A percentile compares a stretch with the other conserved stretches of the same genome.
Conservation (phyloP, 2,888 invertebrate species). For the Leptogaster cylindrica region DNA sequence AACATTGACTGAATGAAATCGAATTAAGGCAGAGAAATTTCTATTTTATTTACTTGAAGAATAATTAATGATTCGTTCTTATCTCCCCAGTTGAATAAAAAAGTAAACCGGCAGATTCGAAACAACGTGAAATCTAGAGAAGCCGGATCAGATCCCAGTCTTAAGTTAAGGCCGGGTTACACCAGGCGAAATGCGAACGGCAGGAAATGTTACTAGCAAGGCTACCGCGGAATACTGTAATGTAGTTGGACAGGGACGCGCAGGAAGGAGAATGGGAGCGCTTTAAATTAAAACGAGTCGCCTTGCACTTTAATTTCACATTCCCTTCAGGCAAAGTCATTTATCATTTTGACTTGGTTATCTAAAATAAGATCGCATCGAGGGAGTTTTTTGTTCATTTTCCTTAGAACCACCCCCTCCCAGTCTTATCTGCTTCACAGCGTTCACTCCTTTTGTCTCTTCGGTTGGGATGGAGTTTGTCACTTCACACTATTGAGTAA, state of each 20-base stretch:
- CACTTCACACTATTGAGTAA: constrained; percentile 21
- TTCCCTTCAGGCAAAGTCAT: constrained; percentile 48
- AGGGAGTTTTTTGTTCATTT: constrained; percentile 42
- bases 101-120: background rate
- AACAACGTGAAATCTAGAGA: constrained; percentile 28
- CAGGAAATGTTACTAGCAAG: constrained; percentile 25
- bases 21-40: constrained; percentile 44
- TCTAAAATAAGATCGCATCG: constrained; percentile 48
- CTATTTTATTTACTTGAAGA: constrained; percentile 49
- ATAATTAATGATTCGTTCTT: constrained; percentile 52
- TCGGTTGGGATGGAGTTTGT: constrained; percentile 20
- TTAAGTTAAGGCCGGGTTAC: constrained; percentile 36
- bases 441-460: constrained; percentile 40
- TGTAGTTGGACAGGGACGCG: background rate
- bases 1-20: constrained; percentile 30
- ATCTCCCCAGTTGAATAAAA: constrained; percentile 47
- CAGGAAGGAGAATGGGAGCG: constrained; percentile 37
- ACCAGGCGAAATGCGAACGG: constrained; percentile 11
- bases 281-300: constrained; percentile 48
- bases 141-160: constrained; percentile 40
- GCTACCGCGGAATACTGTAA: too few relatives aligned
- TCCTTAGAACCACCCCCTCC: constrained; percentile 31
- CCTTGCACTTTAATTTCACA: constrained; percentile 48
- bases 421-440: constrained; percentile 24
- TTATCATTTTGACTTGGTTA: constrained; percentile 48